Evolutionary conservation across 2,113 vertebrate species (phyloP).

Genomic region (Ictalurus punctatus): DNA sequence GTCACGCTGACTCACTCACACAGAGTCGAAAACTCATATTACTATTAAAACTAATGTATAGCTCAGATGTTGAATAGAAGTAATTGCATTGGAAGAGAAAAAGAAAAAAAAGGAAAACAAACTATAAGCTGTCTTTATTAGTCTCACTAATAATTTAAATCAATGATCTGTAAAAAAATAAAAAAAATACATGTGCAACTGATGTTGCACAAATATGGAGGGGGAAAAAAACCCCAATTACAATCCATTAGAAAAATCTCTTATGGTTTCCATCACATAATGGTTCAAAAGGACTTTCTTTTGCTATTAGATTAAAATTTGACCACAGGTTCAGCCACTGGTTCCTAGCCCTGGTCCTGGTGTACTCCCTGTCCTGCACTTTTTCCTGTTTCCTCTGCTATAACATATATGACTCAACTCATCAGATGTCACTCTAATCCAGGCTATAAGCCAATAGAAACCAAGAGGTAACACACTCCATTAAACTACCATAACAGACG

Average conservation of each 20-base stretch:
- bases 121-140: background rate
- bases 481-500: background rate
- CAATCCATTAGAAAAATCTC: background rate
- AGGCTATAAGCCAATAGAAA: background rate
- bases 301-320: background rate
- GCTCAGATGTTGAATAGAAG: background rate
- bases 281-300: background rate
- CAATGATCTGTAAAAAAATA: background rate
- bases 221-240: background rate
- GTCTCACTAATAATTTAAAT: background rate
- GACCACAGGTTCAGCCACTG: background rate
- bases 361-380: background rate
- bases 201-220: background rate
- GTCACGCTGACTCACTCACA: background rate
- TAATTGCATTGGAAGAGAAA: background rate
- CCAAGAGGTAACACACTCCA: background rate
- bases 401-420: background rate
- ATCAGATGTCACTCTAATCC: background rate
- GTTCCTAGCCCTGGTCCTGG: background rate
- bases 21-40: background rate
- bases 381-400: background rate
- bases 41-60: background rate
- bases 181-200: no score
- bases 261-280: background rate
- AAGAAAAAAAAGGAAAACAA: background rate